Evolutionary conservation across 30 jellyfish, hydroid and myxozoan species (phyloP), one percentile per base, ranked within the genome.

Genomic region (Aurelia aurita): DNA sequence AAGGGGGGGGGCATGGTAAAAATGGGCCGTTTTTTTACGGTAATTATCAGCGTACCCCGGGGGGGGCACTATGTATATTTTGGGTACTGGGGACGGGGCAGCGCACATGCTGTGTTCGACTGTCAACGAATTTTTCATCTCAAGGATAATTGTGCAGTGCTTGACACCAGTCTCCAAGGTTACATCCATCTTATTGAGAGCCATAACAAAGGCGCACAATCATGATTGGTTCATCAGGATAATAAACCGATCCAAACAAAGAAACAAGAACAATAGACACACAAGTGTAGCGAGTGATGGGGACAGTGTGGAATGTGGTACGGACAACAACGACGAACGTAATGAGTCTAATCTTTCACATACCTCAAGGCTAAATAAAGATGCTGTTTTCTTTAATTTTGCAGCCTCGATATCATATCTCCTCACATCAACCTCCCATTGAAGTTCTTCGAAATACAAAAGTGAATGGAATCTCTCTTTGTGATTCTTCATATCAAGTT

Each of bases 51-150:
- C n/a, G n/a, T n/a, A n/a, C n/a, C n/a, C n/a, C n/a, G n/a, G n/a
- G n/a, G n/a, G n/a, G n/a, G n/a, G n/a, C n/a, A n/a, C n/a, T n/a
- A n/a, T n/a, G n/a, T n/a, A n/a, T n/a, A n/a, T n/a, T n/a, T n/a
- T n/a, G n/a, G n/a, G n/a, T n/a, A n/a, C n/a, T n/a, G n/a, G n/a
- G n/a, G n/a, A n/a, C n/a, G n/a, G n/a, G 29, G 93, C 55, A 58
- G 93, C 87, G 93, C 76, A 79, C 92, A 88, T 79, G 91, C 88
- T 74, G 90, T 77, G 96, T 87, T 85, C 93, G 93, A 83, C 87
- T 83, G 93, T 83, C 93, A 83, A 83, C 93, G 93, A 87, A 77
- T 87, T 87, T 87, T 90, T 85, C 95, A 85, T 74, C 89, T 85
- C 88, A 74, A 67, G 89, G 95, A 85, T 75, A 89, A 85, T 85